These are phyloP conservation scores for Ypsolopha scabrella DNA, from an alignment of 2,888 invertebrate genomes.

Conservation along the genomic window DNA sequence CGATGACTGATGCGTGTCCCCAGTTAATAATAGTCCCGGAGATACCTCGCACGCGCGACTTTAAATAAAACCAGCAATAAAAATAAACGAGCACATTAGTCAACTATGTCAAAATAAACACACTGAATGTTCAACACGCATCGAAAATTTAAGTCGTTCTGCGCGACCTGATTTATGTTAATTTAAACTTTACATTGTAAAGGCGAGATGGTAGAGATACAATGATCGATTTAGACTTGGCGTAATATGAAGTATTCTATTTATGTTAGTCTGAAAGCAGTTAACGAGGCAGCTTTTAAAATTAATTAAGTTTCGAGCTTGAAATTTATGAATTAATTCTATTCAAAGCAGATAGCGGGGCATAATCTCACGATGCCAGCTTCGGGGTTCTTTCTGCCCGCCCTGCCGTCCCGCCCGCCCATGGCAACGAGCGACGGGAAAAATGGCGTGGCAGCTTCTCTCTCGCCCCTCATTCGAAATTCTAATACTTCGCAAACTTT, in stretches of 20 bases:
- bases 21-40: constrained; percentile 52
- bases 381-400: constrained; percentile 15
- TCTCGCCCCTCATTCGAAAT: constrained; percentile 65
- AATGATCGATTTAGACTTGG: background rate
- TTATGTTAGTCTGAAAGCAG: constrained; percentile 20
- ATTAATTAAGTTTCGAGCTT: constrained; percentile 22
- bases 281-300: constrained; percentile 19
- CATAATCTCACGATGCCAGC: constrained; percentile 40
- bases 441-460: constrained; percentile 61
- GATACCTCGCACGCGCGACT: constrained; percentile 49
- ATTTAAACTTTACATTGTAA: constrained; percentile 3
- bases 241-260: background rate
- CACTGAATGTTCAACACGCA: constrained; percentile 41
- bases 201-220: background rate
- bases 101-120: constrained; percentile 64
- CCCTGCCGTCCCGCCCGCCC: constrained; percentile 18
- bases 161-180: constrained; percentile 2
- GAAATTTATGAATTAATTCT: constrained; percentile 35
- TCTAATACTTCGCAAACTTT: constrained; percentile 67
- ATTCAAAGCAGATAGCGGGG: constrained; percentile 40
- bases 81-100: constrained; percentile 66
- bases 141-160: constrained; percentile 19
- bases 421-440: constrained; percentile 29
- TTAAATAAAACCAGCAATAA: constrained; percentile 60
- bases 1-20: constrained; percentile 62